Percentiles rank a stretch among this genome's conserved stretches.
Conservation (phyloP, 2,113 vertebrate genomes). For the Oryzias curvinotus region DNA sequence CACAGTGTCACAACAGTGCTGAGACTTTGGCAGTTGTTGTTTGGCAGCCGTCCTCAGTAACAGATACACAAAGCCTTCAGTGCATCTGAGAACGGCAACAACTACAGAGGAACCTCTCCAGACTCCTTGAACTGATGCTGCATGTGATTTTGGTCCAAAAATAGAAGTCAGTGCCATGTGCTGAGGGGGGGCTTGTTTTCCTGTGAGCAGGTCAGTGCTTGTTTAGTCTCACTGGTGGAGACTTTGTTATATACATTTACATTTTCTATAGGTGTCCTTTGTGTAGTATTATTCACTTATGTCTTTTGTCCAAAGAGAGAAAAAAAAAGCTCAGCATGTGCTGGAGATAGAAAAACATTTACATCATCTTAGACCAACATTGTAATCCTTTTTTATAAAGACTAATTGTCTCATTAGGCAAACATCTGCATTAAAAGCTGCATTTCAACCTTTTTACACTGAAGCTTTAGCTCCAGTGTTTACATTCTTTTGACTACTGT, state of each 20-base stretch:
- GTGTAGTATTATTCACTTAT: too few relatives aligned
- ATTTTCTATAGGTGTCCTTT: too few relatives aligned
- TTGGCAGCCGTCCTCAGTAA: constrained; percentile 21
- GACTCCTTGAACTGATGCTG: constrained; percentile 8
- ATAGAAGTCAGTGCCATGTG: constrained; percentile 8
- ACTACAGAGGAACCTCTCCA: constrained; percentile 5
- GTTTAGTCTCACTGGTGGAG: background rate
- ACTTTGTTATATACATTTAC: background rate
- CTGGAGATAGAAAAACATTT: too few relatives aligned
- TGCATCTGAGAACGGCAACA: constrained; percentile 27
- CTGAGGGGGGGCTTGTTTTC: constrained; percentile 8
- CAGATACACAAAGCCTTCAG: constrained; percentile 27
- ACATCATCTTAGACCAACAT: too few relatives aligned
- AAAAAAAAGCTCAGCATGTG: too few relatives aligned
- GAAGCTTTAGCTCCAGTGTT: too few relatives aligned
- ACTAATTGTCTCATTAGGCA: too few relatives aligned
- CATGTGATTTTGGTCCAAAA: constrained; percentile 12
- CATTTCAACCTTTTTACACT: too few relatives aligned
- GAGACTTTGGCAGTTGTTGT: constrained; percentile 27
- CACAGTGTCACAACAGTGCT: constrained; percentile 30
- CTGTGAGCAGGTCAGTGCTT: background rate
- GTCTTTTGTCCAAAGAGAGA: too few relatives aligned
- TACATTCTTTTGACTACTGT: too few relatives aligned
- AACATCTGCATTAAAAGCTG: too few relatives aligned
- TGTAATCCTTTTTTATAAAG: too few relatives aligned